Base-by-base conservation (phyloP, 2,797 vertebrate species). In the Pangasius macronema region DNA sequence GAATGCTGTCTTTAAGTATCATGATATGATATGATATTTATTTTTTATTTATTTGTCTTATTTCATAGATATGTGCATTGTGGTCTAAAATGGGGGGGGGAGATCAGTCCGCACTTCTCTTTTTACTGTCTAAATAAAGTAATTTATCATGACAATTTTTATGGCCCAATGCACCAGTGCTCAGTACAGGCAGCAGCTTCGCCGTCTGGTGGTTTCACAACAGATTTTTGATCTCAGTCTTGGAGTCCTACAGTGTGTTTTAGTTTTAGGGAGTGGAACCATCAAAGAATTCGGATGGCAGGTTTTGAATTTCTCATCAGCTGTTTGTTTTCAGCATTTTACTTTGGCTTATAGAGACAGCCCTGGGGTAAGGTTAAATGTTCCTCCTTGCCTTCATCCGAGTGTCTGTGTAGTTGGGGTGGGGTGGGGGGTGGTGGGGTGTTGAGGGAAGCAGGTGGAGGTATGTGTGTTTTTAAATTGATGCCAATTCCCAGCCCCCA, bases 241-340 rank as follows among this genome's bases (percentile, higher is more conserved):
- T 59, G 67, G 77, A 55, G 42, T 83, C 39, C 9, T 81, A 33
- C 30, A 36, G 59, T 63, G 22, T 39, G 59, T 76, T 49, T 63
- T 85, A 73, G 57, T 73, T 72, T 24, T 42, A 24, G 46, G 10
- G 33, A 68, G 82, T 46, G 59, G 46, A 61, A 46, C 57, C 68
- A 36, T 72, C 24, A 46, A 73, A 81, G 55, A 72, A 46, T 73
- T 63, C 24, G 3, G 39, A 82, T 67, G 13, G 49, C 16, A 51
- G 22, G 55, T 53, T 88, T 82, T 55, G 22, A 33, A 51, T 68
- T 82, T 63, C 51, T 84, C 49, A 55, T 72, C 51, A 46, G n/a
- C 65, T 65, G 65, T 65, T 84, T 68, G 59, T 87, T 83, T 87
- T 67, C 16, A 87, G 67, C 20, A 0, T 53, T 88, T 63, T 36